Conservation (phyloP, 2,888 invertebrate species). For the Dryadula phaetusa region DNA sequence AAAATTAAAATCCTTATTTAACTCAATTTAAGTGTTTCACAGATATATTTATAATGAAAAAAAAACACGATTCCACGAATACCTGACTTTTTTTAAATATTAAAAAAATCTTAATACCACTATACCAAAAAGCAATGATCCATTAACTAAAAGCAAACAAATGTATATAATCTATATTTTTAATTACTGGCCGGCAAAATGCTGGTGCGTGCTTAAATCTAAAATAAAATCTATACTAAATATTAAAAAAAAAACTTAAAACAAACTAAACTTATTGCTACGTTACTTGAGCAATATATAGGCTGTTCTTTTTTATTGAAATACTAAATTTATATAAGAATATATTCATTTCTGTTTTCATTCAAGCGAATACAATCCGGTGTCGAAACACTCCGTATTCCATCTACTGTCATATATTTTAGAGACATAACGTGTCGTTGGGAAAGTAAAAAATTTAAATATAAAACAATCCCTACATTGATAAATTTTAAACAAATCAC, state of each 20-base stretch:
- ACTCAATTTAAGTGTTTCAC: no score
- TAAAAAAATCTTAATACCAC: no score
- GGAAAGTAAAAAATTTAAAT: no score
- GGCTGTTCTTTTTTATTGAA: constrained; percentile 5
- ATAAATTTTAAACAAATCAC: neutral
- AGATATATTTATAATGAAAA: no score
- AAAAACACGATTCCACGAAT: no score
- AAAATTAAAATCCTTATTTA: no score
- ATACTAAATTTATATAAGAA: neutral
- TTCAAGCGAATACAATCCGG: neutral
- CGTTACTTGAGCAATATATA: constrained; percentile 25
- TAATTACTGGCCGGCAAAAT: constrained; percentile 72
- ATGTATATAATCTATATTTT: constrained; percentile 46
- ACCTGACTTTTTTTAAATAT: no score
- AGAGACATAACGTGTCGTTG: neutral
- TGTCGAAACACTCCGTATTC: constrained; percentile 3
- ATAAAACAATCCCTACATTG: neutral
- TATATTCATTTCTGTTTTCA: neutral
- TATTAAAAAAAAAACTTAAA: neutral
- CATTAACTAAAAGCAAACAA: constrained; percentile 32
- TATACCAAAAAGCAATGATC: neutral
- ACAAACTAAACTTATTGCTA: constrained; percentile 6
- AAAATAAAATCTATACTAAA: constrained; percentile 1
- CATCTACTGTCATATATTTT: neutral
- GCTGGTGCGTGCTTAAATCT: constrained; percentile 47